Conservation (phyloP, 1,140 invertebrate species). For the Brachionus manjavacas region DNA sequence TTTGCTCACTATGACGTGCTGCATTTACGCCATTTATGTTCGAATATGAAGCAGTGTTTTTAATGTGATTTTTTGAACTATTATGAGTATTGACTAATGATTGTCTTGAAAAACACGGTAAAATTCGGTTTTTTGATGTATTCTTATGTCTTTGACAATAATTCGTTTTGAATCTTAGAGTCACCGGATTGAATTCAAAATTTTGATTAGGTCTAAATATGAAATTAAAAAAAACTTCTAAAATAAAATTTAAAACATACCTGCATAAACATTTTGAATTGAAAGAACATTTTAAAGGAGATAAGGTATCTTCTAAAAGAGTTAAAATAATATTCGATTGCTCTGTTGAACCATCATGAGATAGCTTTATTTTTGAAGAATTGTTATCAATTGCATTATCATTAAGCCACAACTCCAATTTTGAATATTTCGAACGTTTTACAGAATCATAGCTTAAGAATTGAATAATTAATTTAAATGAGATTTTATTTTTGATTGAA, state of each 20-base stretch:
- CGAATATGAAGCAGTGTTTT: not conserved
- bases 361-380: not conserved
- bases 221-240: not conserved
- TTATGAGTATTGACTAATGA: not conserved
- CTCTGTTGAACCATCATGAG: not conserved
- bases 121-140: not conserved
- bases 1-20: not conserved
- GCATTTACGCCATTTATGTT: not conserved
- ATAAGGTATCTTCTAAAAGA: constrained; percentile 16
- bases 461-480: no score
- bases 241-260: not conserved
- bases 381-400: not conserved
- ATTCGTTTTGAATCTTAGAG: constrained; percentile 23
- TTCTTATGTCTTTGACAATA: constrained; percentile 1
- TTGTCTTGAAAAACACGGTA: not conserved
- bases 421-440: constrained; percentile 24
- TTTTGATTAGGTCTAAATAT: not conserved
- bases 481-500: no score
- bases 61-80: not conserved
- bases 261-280: constrained; percentile 6
- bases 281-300: constrained; percentile 12
- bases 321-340: constrained; percentile 4
- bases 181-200: constrained; percentile 32
- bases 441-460: not conserved
- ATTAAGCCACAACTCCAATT: constrained; percentile 39